Conservation (phyloP, 2,888 invertebrate species). For the Thelaira solivaga region DNA sequence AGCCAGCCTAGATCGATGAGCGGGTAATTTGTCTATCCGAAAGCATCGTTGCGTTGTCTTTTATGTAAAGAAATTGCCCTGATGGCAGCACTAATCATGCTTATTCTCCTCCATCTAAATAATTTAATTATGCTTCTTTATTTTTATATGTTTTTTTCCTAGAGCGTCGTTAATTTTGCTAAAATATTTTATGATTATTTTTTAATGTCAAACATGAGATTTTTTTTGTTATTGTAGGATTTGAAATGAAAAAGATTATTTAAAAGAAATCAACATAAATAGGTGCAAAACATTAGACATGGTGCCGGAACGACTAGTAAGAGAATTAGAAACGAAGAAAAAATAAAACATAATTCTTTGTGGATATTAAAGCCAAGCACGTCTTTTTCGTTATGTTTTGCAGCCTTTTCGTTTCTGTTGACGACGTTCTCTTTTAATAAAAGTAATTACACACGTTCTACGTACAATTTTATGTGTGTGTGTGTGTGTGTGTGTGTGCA, state of each 20-base stretch:
- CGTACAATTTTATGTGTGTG: neutral
- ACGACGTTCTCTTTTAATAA: neutral
- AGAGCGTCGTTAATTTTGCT: neutral
- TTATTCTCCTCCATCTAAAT: constrained; percentile 42
- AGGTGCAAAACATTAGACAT: neutral
- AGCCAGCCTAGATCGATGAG: no score
- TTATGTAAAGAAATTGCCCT: neutral
- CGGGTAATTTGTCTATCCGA: no score
- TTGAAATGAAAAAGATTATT: neutral
- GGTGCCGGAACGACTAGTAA: constrained; percentile 14
- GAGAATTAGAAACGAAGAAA: constrained; percentile 11
- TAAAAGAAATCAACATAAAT: neutral
- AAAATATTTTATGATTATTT: constrained; percentile 18
- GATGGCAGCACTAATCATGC: neutral
- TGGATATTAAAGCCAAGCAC: neutral
- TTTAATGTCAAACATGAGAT: constrained; percentile 19
- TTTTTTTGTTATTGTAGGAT: neutral
- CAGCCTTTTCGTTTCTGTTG: neutral
- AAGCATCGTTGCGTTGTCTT: neutral
- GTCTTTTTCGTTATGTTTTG: neutral
- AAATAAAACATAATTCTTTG: neutral
- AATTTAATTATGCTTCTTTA: constrained; percentile 53
- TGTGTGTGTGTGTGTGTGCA: no score
- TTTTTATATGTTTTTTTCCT: neutral
- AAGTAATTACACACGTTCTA: neutral